These are phyloP conservation scores for Drosophila pectinifera DNA, from an alignment of 1,140 invertebrate species.

Conservation along the genomic window DNA sequence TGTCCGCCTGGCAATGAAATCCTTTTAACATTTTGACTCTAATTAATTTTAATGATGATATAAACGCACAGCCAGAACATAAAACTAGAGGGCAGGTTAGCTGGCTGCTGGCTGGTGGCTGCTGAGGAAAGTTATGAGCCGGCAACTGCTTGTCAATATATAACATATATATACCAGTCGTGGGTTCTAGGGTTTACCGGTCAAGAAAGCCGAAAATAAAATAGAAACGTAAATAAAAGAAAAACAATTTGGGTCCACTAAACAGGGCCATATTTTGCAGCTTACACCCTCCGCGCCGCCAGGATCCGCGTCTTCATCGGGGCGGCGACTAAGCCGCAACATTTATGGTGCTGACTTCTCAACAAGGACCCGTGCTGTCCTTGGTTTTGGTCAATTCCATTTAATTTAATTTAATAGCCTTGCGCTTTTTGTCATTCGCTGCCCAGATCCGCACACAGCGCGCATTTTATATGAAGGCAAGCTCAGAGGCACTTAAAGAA, in stretches of 20 bases:
- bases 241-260: conserved; percentile 54
- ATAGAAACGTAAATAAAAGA: conserved; percentile 36
- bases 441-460: conserved; percentile 48
- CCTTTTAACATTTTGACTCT: conserved; percentile 82
- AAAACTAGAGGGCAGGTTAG: conserved; percentile 35
- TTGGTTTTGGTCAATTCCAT: conserved; percentile 78
- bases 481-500: conserved; percentile 4
- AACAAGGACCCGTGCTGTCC: conserved; percentile 59
- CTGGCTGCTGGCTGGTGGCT: conserved; percentile 5
- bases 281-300: conserved; percentile 16
- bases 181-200: conserved; percentile 17
- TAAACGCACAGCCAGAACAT: conserved; percentile 59
- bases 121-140: conserved; percentile 46
- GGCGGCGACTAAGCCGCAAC: conserved; percentile 41
- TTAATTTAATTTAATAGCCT: conserved; percentile 84
- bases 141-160: conserved; percentile 55
- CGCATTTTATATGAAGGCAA: conserved; percentile 68
- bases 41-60: conserved; percentile 84
- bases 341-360: conserved; percentile 63
- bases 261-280: conserved; percentile 64
- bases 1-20: conserved; percentile 58
- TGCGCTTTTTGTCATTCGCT: conserved; percentile 82
- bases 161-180: conserved; percentile 10
- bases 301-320: conserved; percentile 24
- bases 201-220: conserved; percentile 18